Evolutionary conservation across 64 coral and sea anemone species (phyloP).

Genomic region (Montipora foliosa): DNA sequence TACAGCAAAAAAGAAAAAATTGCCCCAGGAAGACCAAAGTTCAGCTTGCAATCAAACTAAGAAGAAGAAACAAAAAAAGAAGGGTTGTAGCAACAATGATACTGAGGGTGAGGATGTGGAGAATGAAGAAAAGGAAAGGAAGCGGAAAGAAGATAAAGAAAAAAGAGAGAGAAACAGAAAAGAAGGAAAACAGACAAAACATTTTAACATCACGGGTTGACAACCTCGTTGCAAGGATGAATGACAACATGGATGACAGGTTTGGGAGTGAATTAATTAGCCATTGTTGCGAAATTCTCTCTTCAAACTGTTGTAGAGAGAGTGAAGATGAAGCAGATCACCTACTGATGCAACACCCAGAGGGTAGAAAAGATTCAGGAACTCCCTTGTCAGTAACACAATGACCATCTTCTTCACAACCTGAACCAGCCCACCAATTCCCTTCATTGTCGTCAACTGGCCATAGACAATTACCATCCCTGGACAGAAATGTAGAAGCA

Average conservation of each 20-base stretch:
- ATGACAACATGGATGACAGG: neutral
- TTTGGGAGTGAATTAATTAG: neutral
- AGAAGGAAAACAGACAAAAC: neutral
- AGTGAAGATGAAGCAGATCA: no score
- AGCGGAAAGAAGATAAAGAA: neutral
- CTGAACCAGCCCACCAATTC: no score
- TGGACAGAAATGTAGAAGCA: no score
- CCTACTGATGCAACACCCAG: no score
- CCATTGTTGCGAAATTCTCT: neutral
- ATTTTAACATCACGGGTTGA: neutral
- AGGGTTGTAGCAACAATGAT: neutral
- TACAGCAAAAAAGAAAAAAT: neutral
- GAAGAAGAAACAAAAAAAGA: neutral
- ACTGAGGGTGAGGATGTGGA: neutral
- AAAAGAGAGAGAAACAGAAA: neutral
- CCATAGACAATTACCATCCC: no score
- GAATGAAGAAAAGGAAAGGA: neutral
- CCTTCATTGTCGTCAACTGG: no score
- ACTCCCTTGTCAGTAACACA: no score
- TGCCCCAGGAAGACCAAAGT: neutral
- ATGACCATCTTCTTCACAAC: no score
- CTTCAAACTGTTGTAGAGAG: neutral
- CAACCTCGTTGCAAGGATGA: neutral
- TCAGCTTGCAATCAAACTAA: neutral
- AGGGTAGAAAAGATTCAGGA: no score